These are phyloP conservation scores for Pogonomyrmex barbatus DNA, from an alignment of 1,140 invertebrate genomes.

Conservation along the genomic window DNA sequence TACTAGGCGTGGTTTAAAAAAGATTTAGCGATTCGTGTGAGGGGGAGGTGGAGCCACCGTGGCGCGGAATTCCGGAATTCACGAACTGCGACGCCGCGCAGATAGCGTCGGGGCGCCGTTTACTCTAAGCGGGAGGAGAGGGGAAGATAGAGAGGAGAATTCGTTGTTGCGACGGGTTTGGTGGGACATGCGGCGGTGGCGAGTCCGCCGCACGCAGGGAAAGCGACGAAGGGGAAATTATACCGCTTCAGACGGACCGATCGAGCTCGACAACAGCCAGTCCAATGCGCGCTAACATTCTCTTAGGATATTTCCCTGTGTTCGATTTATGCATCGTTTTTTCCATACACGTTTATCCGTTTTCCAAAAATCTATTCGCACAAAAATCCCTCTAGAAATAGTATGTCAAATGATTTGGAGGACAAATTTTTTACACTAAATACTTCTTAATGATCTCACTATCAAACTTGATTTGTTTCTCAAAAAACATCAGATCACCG, in stretches of 20 bases:
- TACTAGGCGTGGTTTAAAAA: constrained; percentile 82
- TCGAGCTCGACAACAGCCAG: constrained; percentile 79
- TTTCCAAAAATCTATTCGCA: background rate
- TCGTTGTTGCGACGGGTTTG: constrained; percentile 32
- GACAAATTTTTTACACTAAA: background rate
- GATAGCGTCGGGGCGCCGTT: constrained; percentile 40
- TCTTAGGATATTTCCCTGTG: constrained; percentile 68
- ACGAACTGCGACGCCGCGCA: constrained; percentile 55
- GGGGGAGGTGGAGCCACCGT: constrained; percentile 65
- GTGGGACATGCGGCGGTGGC: constrained; percentile 34
- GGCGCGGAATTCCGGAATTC: constrained; percentile 73
- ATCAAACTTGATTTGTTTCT: background rate
- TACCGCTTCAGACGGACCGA: constrained; percentile 73
- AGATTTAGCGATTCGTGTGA: constrained; percentile 67
- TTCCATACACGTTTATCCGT: too few species aligned
- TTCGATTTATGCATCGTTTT: background rate
- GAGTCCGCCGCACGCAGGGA: constrained; percentile 65
- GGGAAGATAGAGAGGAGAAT: constrained; percentile 67
- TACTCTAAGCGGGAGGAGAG: background rate
- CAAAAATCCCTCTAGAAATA: background rate
- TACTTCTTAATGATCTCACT: background rate
- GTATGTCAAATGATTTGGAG: background rate
- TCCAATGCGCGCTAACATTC: constrained; percentile 81
- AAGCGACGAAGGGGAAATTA: constrained; percentile 79
- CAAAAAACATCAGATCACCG: background rate